These are phyloP conservation scores for Mamestra configurata DNA, from an alignment of 1,140 invertebrate genomes.

Conservation along the genomic window DNA sequence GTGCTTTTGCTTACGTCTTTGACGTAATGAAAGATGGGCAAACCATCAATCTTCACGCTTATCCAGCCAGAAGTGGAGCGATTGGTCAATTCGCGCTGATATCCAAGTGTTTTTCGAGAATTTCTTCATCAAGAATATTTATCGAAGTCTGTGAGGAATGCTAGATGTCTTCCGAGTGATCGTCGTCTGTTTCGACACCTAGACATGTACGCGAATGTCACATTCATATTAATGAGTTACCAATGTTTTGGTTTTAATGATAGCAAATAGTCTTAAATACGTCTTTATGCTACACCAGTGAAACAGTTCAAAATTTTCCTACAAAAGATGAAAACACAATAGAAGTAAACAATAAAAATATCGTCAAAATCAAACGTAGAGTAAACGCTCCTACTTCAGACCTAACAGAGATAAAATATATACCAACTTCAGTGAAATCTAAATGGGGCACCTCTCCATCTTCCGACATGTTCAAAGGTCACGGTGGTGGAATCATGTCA, in stretches of 20 bases:
- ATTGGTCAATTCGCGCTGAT: conserved; percentile 48
- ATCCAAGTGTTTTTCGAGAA: conserved; percentile 18
- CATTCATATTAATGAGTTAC: neutral
- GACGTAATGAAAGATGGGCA: conserved; percentile 47
- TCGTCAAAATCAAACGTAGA: too few species aligned
- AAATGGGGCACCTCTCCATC: neutral
- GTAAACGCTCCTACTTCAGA: neutral
- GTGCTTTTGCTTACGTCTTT: conserved; percentile 13
- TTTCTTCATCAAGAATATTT: conserved; percentile 43
- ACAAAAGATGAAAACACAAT: too few species aligned
- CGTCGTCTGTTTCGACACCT: neutral
- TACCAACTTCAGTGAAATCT: neutral
- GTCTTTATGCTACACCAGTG: too few species aligned
- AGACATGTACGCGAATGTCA: neutral
- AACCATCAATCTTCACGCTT: conserved; percentile 46
- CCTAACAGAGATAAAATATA: neutral
- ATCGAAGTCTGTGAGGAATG: neutral
- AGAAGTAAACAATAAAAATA: too few species aligned
- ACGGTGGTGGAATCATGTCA: conserved; percentile 36
- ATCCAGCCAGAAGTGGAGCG: conserved; percentile 47
- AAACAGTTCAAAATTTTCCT: too few species aligned
- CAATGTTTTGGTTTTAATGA: neutral
- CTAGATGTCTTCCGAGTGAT: conserved; percentile 1
- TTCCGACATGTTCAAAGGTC: conserved; percentile 12
- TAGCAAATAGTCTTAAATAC: too few species aligned